Base-by-base conservation (phyloP, 2,888 invertebrate genomes). In the Cerastis leucographa region DNA sequence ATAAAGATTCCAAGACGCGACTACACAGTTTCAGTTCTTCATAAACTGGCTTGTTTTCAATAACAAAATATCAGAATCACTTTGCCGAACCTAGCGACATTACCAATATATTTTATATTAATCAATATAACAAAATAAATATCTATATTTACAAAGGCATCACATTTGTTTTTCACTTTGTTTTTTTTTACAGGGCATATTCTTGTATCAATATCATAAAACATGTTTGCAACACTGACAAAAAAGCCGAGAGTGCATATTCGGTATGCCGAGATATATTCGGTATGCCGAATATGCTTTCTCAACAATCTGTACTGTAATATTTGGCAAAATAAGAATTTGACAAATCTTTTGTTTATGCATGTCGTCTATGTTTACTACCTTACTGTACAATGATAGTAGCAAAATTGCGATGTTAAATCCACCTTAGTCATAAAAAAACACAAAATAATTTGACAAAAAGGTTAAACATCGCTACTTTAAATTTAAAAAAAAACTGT, bases 101-200 rank as follows among this genome's bases (percentile, higher is more conserved):
- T 40, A 74, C 35, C 44, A 74, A 61, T 42, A 51, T 61, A 42
- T 35, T 51, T 25, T 29, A 22, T 67, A 77, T 61, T 51, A 66
- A 14, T 51, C 19, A 49, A 54, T 40, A 79, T 62, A 71, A 56
- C n/a, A 56, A 71, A 79, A 70, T 54, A 64, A 46, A 70, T 79
- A 56, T 71, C 78, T 46, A 49, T 71, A 79, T 70, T n/a, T 77
- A 77, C 77, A 77, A 25, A 69, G 62, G 19, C 46, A 79, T 46
- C 44, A 46, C 9, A 67, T 62, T 25, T 22, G 22, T 35, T 35
- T 22, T 54, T n/a, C n/a, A n/a, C 40, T 35, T 12, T 54, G 54
- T 54, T 19, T 65, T 49, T 62, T 65, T 56, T 19, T n/a, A 17
- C n/a, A 22, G 17, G 1, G 14, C 17, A 61, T 25, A 9, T 11